These are phyloP conservation scores for Apocheima hispidaria DNA, from an alignment of 2,888 invertebrate genomes.

Conservation along the genomic window DNA sequence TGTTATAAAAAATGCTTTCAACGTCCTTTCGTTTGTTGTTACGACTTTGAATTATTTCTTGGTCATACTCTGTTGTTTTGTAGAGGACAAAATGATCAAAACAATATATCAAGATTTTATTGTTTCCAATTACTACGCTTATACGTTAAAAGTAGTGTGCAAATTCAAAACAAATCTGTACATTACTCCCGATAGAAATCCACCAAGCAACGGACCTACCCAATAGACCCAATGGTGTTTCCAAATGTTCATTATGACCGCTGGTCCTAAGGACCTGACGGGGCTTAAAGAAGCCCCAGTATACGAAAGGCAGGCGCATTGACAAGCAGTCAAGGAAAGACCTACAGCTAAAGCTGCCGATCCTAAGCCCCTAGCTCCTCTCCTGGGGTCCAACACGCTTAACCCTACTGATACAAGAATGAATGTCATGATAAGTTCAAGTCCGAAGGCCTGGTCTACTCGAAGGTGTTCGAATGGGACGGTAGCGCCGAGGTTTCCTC, in stretches of 20 bases:
- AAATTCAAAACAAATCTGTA: slow-evolving; percentile 47
- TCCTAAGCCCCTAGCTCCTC: slow-evolving; percentile 51
- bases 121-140: background rate
- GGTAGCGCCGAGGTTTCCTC: slow-evolving; percentile 43
- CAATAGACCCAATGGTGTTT: slow-evolving; percentile 51
- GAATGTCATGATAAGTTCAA: slow-evolving; percentile 54
- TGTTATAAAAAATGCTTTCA: no score
- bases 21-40: no score
- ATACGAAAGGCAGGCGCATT: slow-evolving; percentile 49
- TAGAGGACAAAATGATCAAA: background rate
- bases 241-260: slow-evolving; percentile 49
- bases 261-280: slow-evolving; percentile 48
- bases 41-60: no score
- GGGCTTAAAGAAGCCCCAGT: slow-evolving; percentile 52
- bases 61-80: no score
- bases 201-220: slow-evolving; percentile 51
- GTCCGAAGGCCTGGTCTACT: slow-evolving; percentile 35
- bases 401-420: slow-evolving; percentile 48
- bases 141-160: slow-evolving; percentile 4
- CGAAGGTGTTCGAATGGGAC: slow-evolving; percentile 37
- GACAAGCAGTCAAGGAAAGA: slow-evolving; percentile 49
- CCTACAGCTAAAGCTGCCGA: slow-evolving; percentile 55
- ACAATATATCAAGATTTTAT: background rate
- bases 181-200: slow-evolving; percentile 47
- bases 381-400: slow-evolving; percentile 46